Base-by-base conservation (phyloP, 1,140 invertebrate species). In the Augochlora pura region DNA sequence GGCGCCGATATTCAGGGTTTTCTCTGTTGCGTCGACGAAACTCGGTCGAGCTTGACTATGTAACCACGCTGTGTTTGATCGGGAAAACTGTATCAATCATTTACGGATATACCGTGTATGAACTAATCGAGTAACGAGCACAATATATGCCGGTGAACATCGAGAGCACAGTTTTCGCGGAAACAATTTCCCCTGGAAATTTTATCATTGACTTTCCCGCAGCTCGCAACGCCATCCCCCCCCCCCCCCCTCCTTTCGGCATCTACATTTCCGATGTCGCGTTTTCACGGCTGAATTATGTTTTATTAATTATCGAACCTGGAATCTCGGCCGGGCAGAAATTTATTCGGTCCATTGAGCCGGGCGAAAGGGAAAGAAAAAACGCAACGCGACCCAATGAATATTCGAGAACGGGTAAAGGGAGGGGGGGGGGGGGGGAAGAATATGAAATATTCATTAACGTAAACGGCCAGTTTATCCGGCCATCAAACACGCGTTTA, bases 381-480 rank as follows among this genome's bases (percentile, higher is more conserved):
- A 72, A 63, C 38, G 25, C n/a, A n/a, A 12, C 2, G 21, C 1
- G 60, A 8, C 12, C 25, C n/a, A 12, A 66, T 75, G 59, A 72
- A 69, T 77, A 81, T 84, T 69, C 46, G 63, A 75, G 72, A 80
- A 52, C 14, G 1, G 49, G 6, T 1, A 16, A 14, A 25, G 64
- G n/a, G n/a, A n/a, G n/a, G n/a, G n/a, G 12, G 25, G 10, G 14
- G 46, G 52, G 76, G 7, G 14, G 10, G 14, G 12, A 46, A 46
- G 14, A 12, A 46, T 10, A 81, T 85, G 74, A 66, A 85, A 81
- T 84, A 85, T 85, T 84, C 57, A 84, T 85, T 25, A 78, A 57
- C n/a, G 27, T 42, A 67, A 84, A 75, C 32, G 57, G 54, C 64
- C 65, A 78, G 2, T 57, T 77, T 72, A 38, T 4, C 25, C n/a